A percentile compares a stretch with the other conserved stretches of the same genome.
phyloP scores from a whole-genome alignment of 1,140 invertebrate genomes.

The Parapsyche elsis region DNA sequence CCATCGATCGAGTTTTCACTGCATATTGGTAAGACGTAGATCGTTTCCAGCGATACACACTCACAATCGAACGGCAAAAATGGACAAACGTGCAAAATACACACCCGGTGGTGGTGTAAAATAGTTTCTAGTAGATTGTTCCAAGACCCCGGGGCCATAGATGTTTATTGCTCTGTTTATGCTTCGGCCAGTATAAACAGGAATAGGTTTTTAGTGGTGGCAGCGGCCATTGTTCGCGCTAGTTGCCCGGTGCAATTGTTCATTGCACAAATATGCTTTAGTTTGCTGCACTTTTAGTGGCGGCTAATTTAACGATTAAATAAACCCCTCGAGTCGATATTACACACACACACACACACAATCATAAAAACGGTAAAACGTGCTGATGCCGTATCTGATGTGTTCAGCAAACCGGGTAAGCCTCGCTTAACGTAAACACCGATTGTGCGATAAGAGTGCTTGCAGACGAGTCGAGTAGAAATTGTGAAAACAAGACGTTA shows the following conservation, averaged over 20 bases:
- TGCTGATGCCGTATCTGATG: constrained; percentile 7
- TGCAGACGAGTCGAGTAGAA: background rate
- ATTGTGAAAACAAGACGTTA: too few species aligned
- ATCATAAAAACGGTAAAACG: constrained; percentile 11
- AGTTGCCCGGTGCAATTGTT: constrained; percentile 11
- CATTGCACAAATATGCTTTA: background rate
- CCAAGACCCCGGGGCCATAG: background rate
- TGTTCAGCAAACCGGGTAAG: background rate
- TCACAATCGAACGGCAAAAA: too few species aligned
- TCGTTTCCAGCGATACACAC: too few species aligned
- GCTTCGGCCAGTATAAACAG: background rate
- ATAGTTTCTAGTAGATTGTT: background rate
- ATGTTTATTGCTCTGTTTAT: background rate
- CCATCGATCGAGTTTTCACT: too few species aligned
- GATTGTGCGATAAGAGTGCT: background rate
- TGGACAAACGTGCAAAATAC: too few species aligned
- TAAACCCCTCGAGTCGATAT: background rate
- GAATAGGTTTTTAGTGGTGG: constrained; percentile 1
- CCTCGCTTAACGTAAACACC: background rate
- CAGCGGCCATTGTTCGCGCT: background rate
- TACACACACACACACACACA: background rate
- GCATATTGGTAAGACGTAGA: too few species aligned
- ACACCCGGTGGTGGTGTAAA: background rate
- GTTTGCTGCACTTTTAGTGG: background rate
- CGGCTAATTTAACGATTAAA: constrained; percentile 27